Evolutionary conservation across 2,888 invertebrate species (phyloP).

Genomic region (Drosophila affinis): DNA sequence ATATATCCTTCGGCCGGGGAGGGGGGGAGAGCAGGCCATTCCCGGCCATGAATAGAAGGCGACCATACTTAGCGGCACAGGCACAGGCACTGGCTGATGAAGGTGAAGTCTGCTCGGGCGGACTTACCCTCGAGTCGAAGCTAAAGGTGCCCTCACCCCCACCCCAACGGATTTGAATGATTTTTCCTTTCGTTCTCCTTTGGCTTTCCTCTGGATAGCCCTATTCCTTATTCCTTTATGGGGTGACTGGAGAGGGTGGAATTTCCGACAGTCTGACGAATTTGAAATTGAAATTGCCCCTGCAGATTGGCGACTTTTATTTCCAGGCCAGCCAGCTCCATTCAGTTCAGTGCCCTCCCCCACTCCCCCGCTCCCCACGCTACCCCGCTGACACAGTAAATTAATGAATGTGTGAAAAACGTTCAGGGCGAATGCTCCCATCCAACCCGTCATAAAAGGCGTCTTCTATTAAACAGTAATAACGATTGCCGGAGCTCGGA

Average conservation of each 20-base stretch:
- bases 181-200: slow-evolving; percentile 20
- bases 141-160: slow-evolving; percentile 65
- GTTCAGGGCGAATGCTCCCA: slow-evolving; percentile 42
- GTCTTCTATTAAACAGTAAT: slow-evolving; percentile 73
- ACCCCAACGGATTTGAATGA: slow-evolving; percentile 55
- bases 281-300: slow-evolving; percentile 80
- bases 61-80: slow-evolving; percentile 56
- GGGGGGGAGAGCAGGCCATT: not conserved
- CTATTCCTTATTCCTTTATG: slow-evolving; percentile 25
- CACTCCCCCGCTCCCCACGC: slow-evolving; percentile 23
- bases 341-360: slow-evolving; percentile 3
- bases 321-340: slow-evolving; percentile 10
- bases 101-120: slow-evolving; percentile 44
- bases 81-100: slow-evolving; percentile 46
- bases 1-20: not conserved
- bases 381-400: slow-evolving; percentile 28
- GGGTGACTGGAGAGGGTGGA: slow-evolving; percentile 50
- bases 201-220: slow-evolving; percentile 16
- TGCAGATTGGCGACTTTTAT: slow-evolving; percentile 69
- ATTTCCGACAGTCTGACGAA: slow-evolving; percentile 59
- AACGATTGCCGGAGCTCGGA: slow-evolving; percentile 54
- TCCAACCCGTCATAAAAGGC: slow-evolving; percentile 60
- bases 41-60: slow-evolving; percentile 68
- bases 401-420: slow-evolving; percentile 71
- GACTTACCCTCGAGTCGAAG: slow-evolving; percentile 32